phyloP scores from a whole-genome alignment of 2,888 invertebrate genomes.

The Cheilosia scutellata region DNA sequence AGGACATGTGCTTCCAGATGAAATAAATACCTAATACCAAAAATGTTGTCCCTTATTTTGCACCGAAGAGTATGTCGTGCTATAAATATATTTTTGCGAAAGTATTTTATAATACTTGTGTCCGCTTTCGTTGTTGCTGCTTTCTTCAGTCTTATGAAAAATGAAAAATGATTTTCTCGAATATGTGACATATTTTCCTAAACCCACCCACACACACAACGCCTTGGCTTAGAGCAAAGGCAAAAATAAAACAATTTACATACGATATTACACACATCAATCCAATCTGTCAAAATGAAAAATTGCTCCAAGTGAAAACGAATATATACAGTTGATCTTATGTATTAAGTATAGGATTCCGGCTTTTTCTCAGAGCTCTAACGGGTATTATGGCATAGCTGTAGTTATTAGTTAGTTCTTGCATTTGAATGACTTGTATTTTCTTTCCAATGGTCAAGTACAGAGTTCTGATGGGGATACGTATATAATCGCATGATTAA shows the following conservation, averaged over 20 bases:
- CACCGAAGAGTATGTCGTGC: background rate
- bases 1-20: no score
- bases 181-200: slow-evolving; percentile 76
- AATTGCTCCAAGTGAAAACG: slow-evolving; percentile 72
- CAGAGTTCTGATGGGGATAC: slow-evolving; percentile 30
- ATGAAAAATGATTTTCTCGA: slow-evolving; percentile 78
- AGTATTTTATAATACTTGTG: background rate
- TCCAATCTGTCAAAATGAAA: slow-evolving; percentile 79
- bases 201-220: slow-evolving; percentile 12
- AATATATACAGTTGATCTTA: slow-evolving; percentile 34
- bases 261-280: slow-evolving; percentile 78
- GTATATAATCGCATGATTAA: slow-evolving; percentile 57
- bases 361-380: slow-evolving; percentile 28
- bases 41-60: no score
- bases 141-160: slow-evolving; percentile 57
- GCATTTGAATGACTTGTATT: slow-evolving; percentile 43
- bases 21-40: no score
- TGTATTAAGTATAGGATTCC: slow-evolving; percentile 32
- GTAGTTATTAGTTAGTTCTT: slow-evolving; percentile 28
- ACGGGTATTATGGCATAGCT: slow-evolving; percentile 9
- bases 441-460: slow-evolving; percentile 6
- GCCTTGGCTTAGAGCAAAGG: slow-evolving; percentile 24
- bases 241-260: slow-evolving; percentile 79
- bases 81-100: background rate
- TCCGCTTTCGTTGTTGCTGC: slow-evolving; percentile 18